Base-by-base conservation (phyloP, 2,888 invertebrate genomes). In the Ectemnius lituratus region DNA sequence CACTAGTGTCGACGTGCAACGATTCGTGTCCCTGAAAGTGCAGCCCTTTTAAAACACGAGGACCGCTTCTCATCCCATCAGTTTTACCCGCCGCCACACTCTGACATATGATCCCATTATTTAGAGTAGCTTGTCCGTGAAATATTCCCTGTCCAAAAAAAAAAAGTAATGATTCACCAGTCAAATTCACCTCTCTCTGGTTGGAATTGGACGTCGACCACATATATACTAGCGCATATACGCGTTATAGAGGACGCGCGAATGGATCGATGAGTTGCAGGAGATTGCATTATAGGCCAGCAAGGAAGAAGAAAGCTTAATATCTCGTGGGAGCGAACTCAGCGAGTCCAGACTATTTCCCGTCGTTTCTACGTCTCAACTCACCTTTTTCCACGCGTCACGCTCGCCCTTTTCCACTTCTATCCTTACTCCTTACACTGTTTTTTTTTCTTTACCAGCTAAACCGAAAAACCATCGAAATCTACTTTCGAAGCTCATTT, bases 291-390 rank as follows among this genome's bases (percentile, higher is more conserved):
- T 81, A 79, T 67, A 67, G 74, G 70, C 70, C 67, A 65, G 16
- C 49, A 61, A 56, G 57, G 69, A 56, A 56, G 60, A 56, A 61
- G 47, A 73, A 58, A 76, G 62, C 56, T 60, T 61, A 78, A 83
- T 83, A 81, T 81, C 83, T 63, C 83, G 60, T 65, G 81, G 76
- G 83, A 78, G 81, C 83, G 75, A 81, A 78, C 83, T 81, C 83
- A 83, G 83, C 83, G 78, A 60, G 70, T 83, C 69, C 63, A 23
- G 62, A 73, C 79, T 76, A 83, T 83, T 81, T 81, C 76, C 23
- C 2, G 2, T 83, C 79, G 72, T 79, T 71, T 69, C 60, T 52
- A 27, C 16, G 20, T 61, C 60, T 49, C 52, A 16, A 52, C 16
- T 52, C 8, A 52, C 52, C 14, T 52, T 52, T 6, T 52, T 6